Base-by-base conservation (phyloP, 1,140 invertebrate species). In the Drosophila athabasca region DNA sequence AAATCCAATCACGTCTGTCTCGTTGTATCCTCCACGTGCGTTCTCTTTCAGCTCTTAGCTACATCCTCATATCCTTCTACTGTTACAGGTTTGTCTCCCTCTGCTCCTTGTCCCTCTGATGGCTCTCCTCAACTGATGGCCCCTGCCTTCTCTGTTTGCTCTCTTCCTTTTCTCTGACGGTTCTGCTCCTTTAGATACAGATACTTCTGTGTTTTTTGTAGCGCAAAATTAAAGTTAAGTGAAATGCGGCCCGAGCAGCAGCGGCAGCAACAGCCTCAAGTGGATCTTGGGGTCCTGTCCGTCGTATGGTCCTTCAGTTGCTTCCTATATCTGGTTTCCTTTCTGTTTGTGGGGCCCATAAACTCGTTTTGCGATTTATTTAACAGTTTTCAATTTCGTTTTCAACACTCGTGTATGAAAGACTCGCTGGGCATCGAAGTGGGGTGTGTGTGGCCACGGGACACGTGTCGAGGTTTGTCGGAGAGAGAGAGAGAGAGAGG, bases 341-440 rank as follows among this genome's bases (percentile, higher is more conserved):
- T 55, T 62, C 54, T 55, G 50, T 68, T 39, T 57, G 50, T n/a
- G 48, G 50, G 51, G 26, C 50, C 76, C 65, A 77, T 74, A 77
- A 77, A 88, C 72, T 88, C 73, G 71, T 75, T 76, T 39, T 76
- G 83, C 83, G 83, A 88, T 88, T 88, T 88, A 82, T 83, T 88
- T 79, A 88, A 88, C 83, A 83, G 83, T 88, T 88, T 88, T 88
- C 83, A 88, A 88, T 88, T 88, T 88, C 66, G 78, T 76, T 88
- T 83, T 83, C 83, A 87, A 76, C 83, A 79, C 82, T 74, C 58
- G 55, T 54, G 55, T 39, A n/a, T 46, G 46, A 45, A 61, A 72
- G 45, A 45, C 61, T 76, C 52, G 15, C 39, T 29, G 31, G 31
- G 9, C 9, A 11, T 35, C 8, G 3, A 11, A 35, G 31, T 60